phyloP scores from a whole-genome alignment of 2,113 vertebrate genomes.

The Podarcis raffonei region DNA sequence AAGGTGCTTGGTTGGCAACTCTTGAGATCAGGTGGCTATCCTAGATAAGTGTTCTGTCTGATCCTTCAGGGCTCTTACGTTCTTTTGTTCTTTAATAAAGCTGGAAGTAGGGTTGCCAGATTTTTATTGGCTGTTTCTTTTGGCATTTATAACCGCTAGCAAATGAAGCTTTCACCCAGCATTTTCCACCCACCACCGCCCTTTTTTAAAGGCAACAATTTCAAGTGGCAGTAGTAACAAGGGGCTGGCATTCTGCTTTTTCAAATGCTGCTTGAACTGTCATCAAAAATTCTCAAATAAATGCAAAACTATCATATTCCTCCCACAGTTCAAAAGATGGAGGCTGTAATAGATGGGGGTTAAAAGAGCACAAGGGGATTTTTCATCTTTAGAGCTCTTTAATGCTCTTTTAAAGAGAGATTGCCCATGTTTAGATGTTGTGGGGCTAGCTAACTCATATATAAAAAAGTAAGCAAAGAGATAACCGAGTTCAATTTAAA shows the following conservation, averaged over 20 bases:
- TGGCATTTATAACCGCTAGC: neutral
- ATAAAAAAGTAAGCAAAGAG: neutral
- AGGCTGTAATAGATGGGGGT: neutral
- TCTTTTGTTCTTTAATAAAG: too few species aligned
- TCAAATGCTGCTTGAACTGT: neutral
- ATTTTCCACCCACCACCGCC: neutral
- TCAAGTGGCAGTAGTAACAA: neutral
- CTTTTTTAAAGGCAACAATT: neutral
- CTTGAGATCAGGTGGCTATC: too few species aligned
- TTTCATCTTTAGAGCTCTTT: neutral
- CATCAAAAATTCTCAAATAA: neutral
- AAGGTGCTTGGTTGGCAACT: too few species aligned
- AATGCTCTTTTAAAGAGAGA: neutral
- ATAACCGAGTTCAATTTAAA: neutral
- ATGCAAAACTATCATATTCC: neutral
- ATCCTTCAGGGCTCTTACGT: too few species aligned
- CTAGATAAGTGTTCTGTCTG: too few species aligned
- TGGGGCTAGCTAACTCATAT: neutral
- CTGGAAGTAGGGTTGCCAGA: neutral
- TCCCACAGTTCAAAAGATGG: neutral
- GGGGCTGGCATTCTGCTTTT: neutral
- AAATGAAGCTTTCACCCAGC: neutral
- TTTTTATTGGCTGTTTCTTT: neutral
- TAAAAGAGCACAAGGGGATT: neutral
- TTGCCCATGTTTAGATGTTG: neutral